Evolutionary conservation across 2,888 invertebrate genomes (phyloP).

Genomic region (Andricus quercusramuli): DNA sequence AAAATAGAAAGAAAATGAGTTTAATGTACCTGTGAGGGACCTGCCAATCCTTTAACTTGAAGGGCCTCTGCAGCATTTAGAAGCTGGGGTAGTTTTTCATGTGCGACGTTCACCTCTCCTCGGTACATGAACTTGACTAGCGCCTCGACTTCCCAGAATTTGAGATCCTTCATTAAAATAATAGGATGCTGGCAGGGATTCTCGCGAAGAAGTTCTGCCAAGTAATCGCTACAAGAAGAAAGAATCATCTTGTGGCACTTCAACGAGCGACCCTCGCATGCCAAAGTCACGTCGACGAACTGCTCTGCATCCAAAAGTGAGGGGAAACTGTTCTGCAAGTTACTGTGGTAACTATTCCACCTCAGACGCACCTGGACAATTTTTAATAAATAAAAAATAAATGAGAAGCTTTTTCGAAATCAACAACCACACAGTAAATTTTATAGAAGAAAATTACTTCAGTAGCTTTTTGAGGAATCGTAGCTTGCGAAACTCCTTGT

Average conservation of each 20-base stretch:
- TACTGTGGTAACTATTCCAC: slow-evolving; percentile 91
- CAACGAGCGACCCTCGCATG: slow-evolving; percentile 91
- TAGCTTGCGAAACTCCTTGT: slow-evolving; percentile 49
- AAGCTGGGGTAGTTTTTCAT: slow-evolving; percentile 90
- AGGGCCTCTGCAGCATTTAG: slow-evolving; percentile 91
- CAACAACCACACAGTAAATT: no score
- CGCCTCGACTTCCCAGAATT: slow-evolving; percentile 91
- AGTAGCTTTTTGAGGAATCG: slow-evolving; percentile 70
- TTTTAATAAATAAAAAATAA: neutral
- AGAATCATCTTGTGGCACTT: slow-evolving; percentile 93
- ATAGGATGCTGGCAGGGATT: slow-evolving; percentile 94
- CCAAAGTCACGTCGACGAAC: slow-evolving; percentile 93
- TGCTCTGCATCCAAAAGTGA: slow-evolving; percentile 88
- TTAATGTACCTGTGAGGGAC: slow-evolving; percentile 70
- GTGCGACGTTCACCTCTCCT: slow-evolving; percentile 92
- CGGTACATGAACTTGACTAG: slow-evolving; percentile 95
- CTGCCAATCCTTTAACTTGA: slow-evolving; percentile 86
- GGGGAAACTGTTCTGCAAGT: slow-evolving; percentile 88
- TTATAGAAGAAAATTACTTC: slow-evolving; percentile 62
- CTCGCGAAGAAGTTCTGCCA: slow-evolving; percentile 88
- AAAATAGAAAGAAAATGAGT: no score
- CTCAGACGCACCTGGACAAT: slow-evolving; percentile 85
- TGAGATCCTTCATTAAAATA: slow-evolving; percentile 90
- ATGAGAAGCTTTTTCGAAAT: no score
- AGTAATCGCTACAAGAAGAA: slow-evolving; percentile 91